Percentiles rank a stretch among this genome's conserved stretches.
Conservation (phyloP, 2,797 vertebrate species). For the Kryptolebias ocellatus region DNA sequence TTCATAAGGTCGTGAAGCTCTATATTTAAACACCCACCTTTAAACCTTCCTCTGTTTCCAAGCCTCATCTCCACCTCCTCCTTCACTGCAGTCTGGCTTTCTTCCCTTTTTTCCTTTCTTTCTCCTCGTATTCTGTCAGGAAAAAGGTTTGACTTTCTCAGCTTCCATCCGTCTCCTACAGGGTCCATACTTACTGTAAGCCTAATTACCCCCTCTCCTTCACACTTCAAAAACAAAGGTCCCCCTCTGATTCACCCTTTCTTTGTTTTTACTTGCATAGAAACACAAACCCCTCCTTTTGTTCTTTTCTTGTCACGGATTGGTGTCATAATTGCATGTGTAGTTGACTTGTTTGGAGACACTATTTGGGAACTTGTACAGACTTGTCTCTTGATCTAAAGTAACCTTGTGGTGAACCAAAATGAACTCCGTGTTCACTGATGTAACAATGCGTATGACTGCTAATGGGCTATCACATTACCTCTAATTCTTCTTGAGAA, state of each 20-base stretch:
- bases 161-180: neutral
- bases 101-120: constrained; percentile 1
- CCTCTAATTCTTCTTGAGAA: constrained; percentile 9
- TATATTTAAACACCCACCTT: constrained; percentile 17
- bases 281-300: constrained; percentile 15
- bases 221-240: constrained; percentile 21
- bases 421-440: constrained; percentile 34
- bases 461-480: constrained; percentile 11
- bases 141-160: constrained; percentile 16
- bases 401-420: constrained; percentile 36
- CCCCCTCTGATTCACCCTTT: constrained; percentile 4
- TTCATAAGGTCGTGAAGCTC: neutral
- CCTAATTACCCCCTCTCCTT: neutral
- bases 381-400: constrained; percentile 52
- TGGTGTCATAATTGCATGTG: constrained; percentile 32
- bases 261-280: constrained; percentile 16
- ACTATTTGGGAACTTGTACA: constrained; percentile 32
- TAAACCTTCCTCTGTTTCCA: constrained; percentile 21
- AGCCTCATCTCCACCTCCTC: constrained; percentile 21
- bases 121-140: neutral
- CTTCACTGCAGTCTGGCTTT: constrained; percentile 6
- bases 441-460: constrained; percentile 7
- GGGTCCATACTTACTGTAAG: neutral
- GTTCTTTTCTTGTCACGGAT: constrained; percentile 40
- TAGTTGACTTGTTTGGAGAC: constrained; percentile 23